Evolutionary conservation across 2,888 invertebrate genomes (phyloP), one percentile per base, ranked within the genome.

Genomic region (Atherix ibis): DNA sequence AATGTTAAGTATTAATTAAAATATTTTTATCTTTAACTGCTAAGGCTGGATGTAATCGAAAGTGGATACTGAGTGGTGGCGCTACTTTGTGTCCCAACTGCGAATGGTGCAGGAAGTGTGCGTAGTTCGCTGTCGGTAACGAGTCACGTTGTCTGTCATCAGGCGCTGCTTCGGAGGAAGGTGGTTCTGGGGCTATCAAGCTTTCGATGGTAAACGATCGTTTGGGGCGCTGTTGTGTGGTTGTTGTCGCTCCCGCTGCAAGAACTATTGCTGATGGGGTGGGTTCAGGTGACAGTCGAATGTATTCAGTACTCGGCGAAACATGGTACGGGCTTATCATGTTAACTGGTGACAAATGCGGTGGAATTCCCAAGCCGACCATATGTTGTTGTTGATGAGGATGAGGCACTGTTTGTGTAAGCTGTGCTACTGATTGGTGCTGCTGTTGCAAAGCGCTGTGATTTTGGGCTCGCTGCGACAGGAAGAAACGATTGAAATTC

Each of bases 191-290:
- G 31, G 80, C 79, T 42, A 88, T 74, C 40, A 87, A 66, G 47
- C 83, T 84, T 47, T 85, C 87, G 45, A 88, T 88, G 26, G 85
- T 85, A 50, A 88, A 88, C 4, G 83, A 69, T 34, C 80, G 66
- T 48, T 75, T 76, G 13, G 70, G 70, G 42, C 67, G 45, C 15
- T n/a, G 31, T 16, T 31, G 31, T n/a, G n/a, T n/a, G n/a, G n/a
- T n/a, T n/a, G n/a, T n/a, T n/a, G n/a, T n/a, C n/a, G n/a, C n/a
- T n/a, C n/a, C n/a, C n/a, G n/a, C n/a, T n/a, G n/a, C n/a, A n/a
- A n/a, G n/a, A n/a, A n/a, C n/a, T n/a, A n/a, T n/a, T n/a, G n/a
- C n/a, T n/a, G n/a, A n/a, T n/a, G n/a, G n/a, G 16, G n/a, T 6
- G 6, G 22, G 26, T 10, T 26, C 35, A 8, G 31, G 13, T 6